Evolutionary conservation across 2,888 invertebrate species (phyloP).

Genomic region (Beris chalybata): DNA sequence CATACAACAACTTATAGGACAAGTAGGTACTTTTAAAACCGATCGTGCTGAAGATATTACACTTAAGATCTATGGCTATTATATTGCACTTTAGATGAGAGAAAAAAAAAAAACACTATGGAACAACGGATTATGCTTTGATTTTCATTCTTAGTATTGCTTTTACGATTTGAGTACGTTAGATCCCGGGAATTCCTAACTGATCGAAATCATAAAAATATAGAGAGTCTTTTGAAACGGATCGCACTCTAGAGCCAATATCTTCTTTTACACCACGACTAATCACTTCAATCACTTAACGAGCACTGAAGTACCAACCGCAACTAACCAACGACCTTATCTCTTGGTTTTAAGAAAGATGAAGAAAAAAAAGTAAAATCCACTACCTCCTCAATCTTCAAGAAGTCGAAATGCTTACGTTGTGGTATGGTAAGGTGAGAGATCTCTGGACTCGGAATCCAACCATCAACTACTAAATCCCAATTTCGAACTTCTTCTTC

Average conservation of each 20-base stretch:
- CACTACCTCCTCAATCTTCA: neutral
- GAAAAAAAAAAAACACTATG: too few species aligned
- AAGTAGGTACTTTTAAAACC: too few species aligned
- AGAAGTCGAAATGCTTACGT: slow-evolving; percentile 5
- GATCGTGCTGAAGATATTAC: too few species aligned
- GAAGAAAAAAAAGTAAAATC: neutral
- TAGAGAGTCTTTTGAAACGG: slow-evolving; percentile 5
- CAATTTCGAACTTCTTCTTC: too few species aligned
- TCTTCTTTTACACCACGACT: slow-evolving; percentile 16
- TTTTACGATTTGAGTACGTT: slow-evolving; percentile 1
- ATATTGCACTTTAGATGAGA: too few species aligned
- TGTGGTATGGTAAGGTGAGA: slow-evolving; percentile 12
- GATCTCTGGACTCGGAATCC: neutral
- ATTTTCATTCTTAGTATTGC: too few species aligned
- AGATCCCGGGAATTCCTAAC: slow-evolving; percentile 2
- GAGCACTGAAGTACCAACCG: slow-evolving; percentile 28
- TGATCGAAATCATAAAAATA: slow-evolving; percentile 14
- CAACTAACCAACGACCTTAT: slow-evolving; percentile 30
- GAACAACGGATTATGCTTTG: too few species aligned
- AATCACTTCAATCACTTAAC: slow-evolving; percentile 32
- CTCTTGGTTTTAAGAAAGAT: neutral
- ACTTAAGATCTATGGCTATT: too few species aligned
- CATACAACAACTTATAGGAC: slow-evolving; percentile 1
- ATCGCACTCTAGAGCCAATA: slow-evolving; percentile 4
- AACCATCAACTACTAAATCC: too few species aligned